Percentiles rank a stretch among this genome's conserved stretches.
These are phyloP conservation scores for Drosophila bunnanda DNA, from an alignment of 2,888 invertebrate species.

Conservation along the genomic window DNA sequence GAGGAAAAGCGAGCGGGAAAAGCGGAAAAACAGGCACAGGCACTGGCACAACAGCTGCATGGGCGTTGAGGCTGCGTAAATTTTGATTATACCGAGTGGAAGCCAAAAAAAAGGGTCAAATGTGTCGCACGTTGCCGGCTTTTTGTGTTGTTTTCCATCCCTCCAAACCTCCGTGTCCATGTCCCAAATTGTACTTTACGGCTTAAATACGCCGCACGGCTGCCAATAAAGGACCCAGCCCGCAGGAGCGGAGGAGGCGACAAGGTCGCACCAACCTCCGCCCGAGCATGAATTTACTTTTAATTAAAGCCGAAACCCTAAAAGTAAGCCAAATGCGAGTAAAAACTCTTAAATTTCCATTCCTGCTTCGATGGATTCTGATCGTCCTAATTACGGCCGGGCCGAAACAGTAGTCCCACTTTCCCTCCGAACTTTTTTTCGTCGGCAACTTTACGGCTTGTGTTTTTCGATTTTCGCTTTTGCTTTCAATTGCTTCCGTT, in stretches of 20 bases:
- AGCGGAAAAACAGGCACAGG: conserved; percentile 12
- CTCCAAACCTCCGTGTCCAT: conserved; percentile 23
- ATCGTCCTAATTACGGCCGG: conserved; percentile 27
- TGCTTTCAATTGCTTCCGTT: conserved; percentile 10
- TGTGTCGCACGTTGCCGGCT: conserved; percentile 45
- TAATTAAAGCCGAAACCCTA: conserved; percentile 59
- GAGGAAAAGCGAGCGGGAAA: conserved; percentile 5
- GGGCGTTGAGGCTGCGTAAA: conserved; percentile 28
- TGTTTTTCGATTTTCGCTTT: conserved; percentile 8
- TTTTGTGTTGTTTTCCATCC: conserved; percentile 4
- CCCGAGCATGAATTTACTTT: conserved; percentile 46
- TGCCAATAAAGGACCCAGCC: conserved; percentile 47
- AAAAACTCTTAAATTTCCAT: conserved; percentile 21
- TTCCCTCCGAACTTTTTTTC: neutral
- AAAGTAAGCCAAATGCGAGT: conserved; percentile 9
- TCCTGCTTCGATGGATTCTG: conserved; percentile 28
- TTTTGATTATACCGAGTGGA: conserved; percentile 53
- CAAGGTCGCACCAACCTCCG: conserved; percentile 32
- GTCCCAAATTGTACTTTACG: conserved; percentile 72
- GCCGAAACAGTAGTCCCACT: neutral
- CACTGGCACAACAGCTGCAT: conserved; percentile 41
- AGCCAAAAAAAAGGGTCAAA: conserved; percentile 67
- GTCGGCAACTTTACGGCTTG: conserved; percentile 8
- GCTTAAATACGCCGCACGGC: conserved; percentile 62
- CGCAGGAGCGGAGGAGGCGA: conserved; percentile 3